Base-by-base conservation (phyloP, 1,140 invertebrate genomes). In the Mylabris phalerata region DNA sequence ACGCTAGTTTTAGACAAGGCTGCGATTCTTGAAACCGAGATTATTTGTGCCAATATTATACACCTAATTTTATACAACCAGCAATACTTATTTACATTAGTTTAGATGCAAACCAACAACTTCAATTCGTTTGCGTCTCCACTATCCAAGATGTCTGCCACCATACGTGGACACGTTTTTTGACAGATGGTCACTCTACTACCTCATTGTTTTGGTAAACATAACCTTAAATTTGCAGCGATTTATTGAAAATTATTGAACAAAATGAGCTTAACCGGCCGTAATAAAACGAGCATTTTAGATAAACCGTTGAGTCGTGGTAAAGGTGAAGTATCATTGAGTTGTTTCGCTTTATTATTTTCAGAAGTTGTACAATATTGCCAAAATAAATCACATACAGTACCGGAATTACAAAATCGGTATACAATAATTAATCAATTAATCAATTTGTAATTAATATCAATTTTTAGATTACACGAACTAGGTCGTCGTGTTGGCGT, bases 311-410 rank as follows among this genome's bases (percentile, higher is more conserved):
- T 98, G 1, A 95, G 92, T 64, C 90, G 91, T 78, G 93, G 93
- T 3, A 95, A 93, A 76, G 84, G 86, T 4, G 94, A 95, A 79
- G 88, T 96, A 62, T 90, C 93, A 62, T 77, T 97, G 48, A 95
- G 92, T 64, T 90, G 93, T 66, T 98, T 93, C 79, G 95, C 95
- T 1, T 77, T 99, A 47, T 78, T 99, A 43, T 98, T 99, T 75
- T 96, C 94, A 3, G 97, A 99, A 82, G 85, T 98, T 52, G 94
- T 99, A 4, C 94, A 98, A 73, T 99, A 98, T 76, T 95, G 92
- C 72, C 95, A 98, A 75, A 97, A 95, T 75, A 83, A 93, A 71
- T 93, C 95, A 19, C 91, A 92, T 67, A 96, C 93, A 7, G 91
- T 98, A 42, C 87, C 92, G 24, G 96, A 99, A 74, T 77, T 98